Evolutionary conservation across 1,140 invertebrate genomes (phyloP).

Genomic region (Diabrotica virgifera): DNA sequence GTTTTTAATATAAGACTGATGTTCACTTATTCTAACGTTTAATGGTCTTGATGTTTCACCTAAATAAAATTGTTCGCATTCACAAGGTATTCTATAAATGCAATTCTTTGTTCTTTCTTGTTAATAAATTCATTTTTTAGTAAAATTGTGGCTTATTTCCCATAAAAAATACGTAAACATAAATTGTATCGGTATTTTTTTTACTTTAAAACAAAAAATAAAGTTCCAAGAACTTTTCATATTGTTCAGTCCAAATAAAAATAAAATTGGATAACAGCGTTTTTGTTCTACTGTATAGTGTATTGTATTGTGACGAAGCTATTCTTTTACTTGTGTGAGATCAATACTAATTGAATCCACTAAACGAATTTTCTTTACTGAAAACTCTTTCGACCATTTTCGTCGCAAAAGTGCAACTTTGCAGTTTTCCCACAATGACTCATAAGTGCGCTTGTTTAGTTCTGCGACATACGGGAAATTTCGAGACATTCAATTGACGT

Average conservation of each 20-base stretch:
- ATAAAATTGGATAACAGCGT: not conserved
- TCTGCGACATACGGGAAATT: not conserved
- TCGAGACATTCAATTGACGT: not conserved
- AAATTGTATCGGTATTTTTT: no score
- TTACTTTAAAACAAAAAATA: no score
- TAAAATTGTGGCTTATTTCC: no score
- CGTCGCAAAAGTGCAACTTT: not conserved
- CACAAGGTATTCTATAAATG: no score
- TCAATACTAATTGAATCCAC: slow-evolving; percentile 2
- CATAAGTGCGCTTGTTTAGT: not conserved
- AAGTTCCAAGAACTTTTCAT: no score
- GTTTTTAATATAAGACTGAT: no score
- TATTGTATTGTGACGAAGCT: not conserved
- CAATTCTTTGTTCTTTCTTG: no score
- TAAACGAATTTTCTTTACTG: not conserved
- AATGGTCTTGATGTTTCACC: no score
- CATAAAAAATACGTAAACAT: no score
- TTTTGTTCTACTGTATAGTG: not conserved
- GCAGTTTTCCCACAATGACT: not conserved
- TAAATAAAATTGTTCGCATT: no score
- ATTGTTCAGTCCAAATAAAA: not conserved
- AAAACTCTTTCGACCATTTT: not conserved
- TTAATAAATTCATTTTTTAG: no score
- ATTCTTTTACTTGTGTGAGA: not conserved
- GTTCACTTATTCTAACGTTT: no score